Evolutionary conservation across 2,797 vertebrate species (phyloP).

Genomic region (Pogoniulus pusillus): DNA sequence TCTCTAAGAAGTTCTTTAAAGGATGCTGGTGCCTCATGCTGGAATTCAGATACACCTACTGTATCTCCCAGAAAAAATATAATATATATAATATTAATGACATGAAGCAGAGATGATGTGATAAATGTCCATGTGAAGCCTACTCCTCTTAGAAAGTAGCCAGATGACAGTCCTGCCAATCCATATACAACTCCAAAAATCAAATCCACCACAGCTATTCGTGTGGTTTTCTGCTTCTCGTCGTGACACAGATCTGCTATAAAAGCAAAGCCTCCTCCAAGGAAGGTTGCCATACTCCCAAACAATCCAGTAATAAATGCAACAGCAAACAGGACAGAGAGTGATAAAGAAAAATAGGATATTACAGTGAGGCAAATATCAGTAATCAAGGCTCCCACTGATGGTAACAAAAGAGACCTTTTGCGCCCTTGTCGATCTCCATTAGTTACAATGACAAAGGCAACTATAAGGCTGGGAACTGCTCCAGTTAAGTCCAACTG

Average conservation of each 20-base stretch:
- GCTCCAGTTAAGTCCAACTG: constrained; percentile 85
- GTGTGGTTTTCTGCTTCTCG: constrained; percentile 84
- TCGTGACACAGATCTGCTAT: constrained; percentile 86
- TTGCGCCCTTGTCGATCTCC: constrained; percentile 91
- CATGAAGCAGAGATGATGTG: constrained; percentile 74
- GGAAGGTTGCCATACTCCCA: constrained; percentile 86
- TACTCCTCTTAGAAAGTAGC: constrained; percentile 86
- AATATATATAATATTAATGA: constrained; percentile 83
- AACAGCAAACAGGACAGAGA: constrained; percentile 83
- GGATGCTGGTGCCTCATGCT: constrained; percentile 39
- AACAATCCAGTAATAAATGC: constrained; percentile 83
- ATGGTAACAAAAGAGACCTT: constrained; percentile 85
- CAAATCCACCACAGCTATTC: constrained; percentile 91
- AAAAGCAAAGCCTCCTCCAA: constrained; percentile 91
- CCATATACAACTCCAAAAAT: constrained; percentile 88
- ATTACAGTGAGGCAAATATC: constrained; percentile 75
- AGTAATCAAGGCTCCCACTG: constrained; percentile 81
- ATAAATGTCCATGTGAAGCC: constrained; percentile 92
- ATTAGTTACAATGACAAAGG: constrained; percentile 87
- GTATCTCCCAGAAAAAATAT: constrained; percentile 86
- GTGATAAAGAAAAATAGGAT: constrained; percentile 84
- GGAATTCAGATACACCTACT: constrained; percentile 41
- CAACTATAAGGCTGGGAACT: constrained; percentile 86
- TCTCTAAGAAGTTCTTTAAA: constrained; percentile 73
- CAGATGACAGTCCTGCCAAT: constrained; percentile 85